phyloP scores from a whole-genome alignment of 2,888 invertebrate genomes.

The Cremastobaeus sp. region DNA sequence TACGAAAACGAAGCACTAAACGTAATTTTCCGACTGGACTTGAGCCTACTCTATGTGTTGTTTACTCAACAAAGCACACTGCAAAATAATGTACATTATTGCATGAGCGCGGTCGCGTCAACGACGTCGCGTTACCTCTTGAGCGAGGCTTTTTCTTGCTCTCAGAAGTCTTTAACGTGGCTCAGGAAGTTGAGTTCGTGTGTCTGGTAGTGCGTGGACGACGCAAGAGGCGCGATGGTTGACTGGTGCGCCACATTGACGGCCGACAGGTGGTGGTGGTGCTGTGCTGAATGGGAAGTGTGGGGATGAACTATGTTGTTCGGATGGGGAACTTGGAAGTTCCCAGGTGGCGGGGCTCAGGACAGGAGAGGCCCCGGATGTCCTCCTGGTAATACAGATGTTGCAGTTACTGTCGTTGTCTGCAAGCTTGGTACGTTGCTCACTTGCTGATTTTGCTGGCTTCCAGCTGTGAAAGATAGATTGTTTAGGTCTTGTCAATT shows the following conservation, averaged over 20 bases:
- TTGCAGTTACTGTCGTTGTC: slow-evolving; percentile 71
- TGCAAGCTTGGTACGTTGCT: slow-evolving; percentile 76
- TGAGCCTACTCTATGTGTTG: no score
- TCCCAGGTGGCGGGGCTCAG: slow-evolving; percentile 79
- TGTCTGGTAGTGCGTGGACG: slow-evolving; percentile 74
- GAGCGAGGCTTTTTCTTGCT: slow-evolving; percentile 70
- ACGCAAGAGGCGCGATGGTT: slow-evolving; percentile 69
- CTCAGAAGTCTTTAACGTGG: slow-evolving; percentile 78
- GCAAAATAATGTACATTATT: slow-evolving; percentile 45
- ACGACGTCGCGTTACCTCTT: slow-evolving; percentile 71
- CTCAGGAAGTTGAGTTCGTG: slow-evolving; percentile 76
- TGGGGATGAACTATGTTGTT: slow-evolving; percentile 75
- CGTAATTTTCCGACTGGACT: no score
- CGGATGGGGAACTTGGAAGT: slow-evolving; percentile 78
- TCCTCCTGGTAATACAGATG: slow-evolving; percentile 75
- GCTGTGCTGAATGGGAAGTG: slow-evolving; percentile 70
- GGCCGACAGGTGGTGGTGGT: slow-evolving; percentile 73
- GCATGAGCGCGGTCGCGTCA: slow-evolving; percentile 43
- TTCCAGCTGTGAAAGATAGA: slow-evolving; percentile 64
- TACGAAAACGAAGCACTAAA: no score
- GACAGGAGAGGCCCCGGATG: slow-evolving; percentile 77
- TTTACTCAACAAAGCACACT: slow-evolving; percentile 1
- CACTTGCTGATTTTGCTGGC: slow-evolving; percentile 75
- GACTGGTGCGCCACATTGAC: slow-evolving; percentile 74
- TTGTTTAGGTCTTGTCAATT: background rate